Evolutionary conservation across 2,888 invertebrate genomes (phyloP).

Genomic region (Rhamphomyia laevipes): DNA sequence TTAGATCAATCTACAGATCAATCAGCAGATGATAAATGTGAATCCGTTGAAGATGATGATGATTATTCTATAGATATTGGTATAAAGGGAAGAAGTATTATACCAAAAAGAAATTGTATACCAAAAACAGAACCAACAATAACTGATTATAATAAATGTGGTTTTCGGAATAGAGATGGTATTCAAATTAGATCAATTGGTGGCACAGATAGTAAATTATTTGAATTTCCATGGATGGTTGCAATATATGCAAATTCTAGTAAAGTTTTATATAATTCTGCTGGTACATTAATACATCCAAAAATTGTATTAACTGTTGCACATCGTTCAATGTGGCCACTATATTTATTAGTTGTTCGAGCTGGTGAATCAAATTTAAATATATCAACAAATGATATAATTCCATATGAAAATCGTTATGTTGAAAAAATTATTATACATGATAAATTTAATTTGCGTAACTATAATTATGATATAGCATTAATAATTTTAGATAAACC

Average conservation of each 20-base stretch:
- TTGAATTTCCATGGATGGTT: constrained; percentile 74
- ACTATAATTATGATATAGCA: constrained; percentile 61
- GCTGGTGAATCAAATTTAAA: constrained; percentile 74
- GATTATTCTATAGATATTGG: no score
- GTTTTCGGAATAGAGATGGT: no score
- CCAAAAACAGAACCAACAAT: no score
- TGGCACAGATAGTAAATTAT: no score
- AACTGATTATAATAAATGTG: no score
- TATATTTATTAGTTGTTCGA: constrained; percentile 39
- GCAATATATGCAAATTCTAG: constrained; percentile 43
- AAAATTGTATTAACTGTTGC: constrained; percentile 66
- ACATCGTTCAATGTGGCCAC: constrained; percentile 43
- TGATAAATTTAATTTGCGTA: constrained; percentile 45
- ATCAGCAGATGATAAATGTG: no score
- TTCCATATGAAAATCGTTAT: constrained; percentile 53
- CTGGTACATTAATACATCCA: constrained; percentile 65
- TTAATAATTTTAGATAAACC: constrained; percentile 51
- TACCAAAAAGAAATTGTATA: no score
- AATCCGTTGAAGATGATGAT: no score
- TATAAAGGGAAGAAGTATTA: no score
- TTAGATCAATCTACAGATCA: no score
- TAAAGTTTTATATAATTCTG: constrained; percentile 58
- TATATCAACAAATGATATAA: constrained; percentile 48
- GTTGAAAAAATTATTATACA: constrained; percentile 33
- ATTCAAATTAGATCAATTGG: no score